These are phyloP conservation scores for Pseudocheirus occidentalis DNA, from an alignment of 2,797 vertebrate genomes.

Conservation along the genomic window DNA sequence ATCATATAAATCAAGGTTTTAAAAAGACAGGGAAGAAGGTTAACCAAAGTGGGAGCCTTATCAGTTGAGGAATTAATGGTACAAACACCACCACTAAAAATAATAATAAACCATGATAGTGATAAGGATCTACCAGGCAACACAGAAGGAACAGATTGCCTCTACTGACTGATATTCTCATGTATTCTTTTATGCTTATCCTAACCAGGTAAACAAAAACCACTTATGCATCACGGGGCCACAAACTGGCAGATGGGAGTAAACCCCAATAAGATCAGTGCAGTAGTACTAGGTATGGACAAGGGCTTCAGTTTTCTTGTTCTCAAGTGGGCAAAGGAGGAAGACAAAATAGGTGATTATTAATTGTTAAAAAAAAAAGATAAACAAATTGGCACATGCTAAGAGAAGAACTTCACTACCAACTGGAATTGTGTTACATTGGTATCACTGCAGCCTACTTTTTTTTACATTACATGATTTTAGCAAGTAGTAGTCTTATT, in stretches of 20 bases:
- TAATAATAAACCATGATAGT: too few species aligned
- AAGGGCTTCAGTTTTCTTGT: neutral
- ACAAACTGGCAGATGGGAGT: too few species aligned
- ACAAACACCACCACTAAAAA: too few species aligned
- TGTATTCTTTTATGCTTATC: too few species aligned
- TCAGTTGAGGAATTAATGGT: constrained; percentile 41
- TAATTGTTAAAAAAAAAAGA: constrained; percentile 10
- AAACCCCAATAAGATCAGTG: neutral
- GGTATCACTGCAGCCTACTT: constrained; percentile 25
- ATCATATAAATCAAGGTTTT: constrained; percentile 58
- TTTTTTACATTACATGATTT: constrained; percentile 28
- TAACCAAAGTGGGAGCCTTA: constrained; percentile 37
- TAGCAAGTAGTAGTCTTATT: constrained; percentile 17
- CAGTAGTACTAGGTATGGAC: neutral
- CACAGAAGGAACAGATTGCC: too few species aligned
- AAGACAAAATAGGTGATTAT: constrained; percentile 60
- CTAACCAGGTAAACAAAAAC: too few species aligned
- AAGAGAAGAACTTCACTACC: constrained; percentile 34
- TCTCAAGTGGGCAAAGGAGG: constrained; percentile 41
- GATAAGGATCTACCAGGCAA: too few species aligned
- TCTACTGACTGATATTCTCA: too few species aligned
- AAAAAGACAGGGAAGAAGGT: constrained; percentile 64
- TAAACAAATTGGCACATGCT: neutral
- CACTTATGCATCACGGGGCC: too few species aligned
- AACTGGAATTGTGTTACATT: constrained; percentile 2